Evolutionary conservation across 2,888 invertebrate species (phyloP).

Genomic region (Psylliodes chrysocephalus): DNA sequence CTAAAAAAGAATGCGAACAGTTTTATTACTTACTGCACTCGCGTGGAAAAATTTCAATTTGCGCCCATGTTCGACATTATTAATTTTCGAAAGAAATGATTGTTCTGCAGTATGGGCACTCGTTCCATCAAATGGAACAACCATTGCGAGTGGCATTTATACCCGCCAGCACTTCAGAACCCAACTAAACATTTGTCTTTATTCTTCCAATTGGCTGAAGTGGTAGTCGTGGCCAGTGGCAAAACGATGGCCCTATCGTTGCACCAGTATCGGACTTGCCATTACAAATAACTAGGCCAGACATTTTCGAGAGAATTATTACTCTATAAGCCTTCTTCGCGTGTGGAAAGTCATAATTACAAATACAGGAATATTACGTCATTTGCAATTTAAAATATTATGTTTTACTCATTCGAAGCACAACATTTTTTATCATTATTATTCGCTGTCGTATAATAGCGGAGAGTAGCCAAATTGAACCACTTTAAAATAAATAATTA

Average conservation of each 20-base stretch:
- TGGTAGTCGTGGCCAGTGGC: slow-evolving; percentile 56
- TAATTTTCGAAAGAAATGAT: slow-evolving; percentile 57
- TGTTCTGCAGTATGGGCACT: slow-evolving; percentile 54
- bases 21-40: slow-evolving; percentile 28
- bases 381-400: too few relatives aligned
- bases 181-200: slow-evolving; percentile 66
- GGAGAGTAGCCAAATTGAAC: too few relatives aligned
- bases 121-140: slow-evolving; percentile 63
- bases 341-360: too few relatives aligned
- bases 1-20: slow-evolving; percentile 20
- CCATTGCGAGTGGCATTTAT: slow-evolving; percentile 65
- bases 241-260: slow-evolving; percentile 29
- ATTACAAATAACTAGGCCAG: neutral
- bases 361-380: too few relatives aligned
- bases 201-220: slow-evolving; percentile 65
- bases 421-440: too few relatives aligned
- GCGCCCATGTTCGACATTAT: slow-evolving; percentile 50
- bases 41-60: slow-evolving; percentile 39
- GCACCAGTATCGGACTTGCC: neutral
- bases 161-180: slow-evolving; percentile 59
- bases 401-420: too few relatives aligned
- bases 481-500: too few relatives aligned
- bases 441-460: too few relatives aligned
- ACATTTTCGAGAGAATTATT: too few relatives aligned
- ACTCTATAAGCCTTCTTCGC: too few relatives aligned